These are phyloP conservation scores for Masticophis lateralis DNA, from an alignment of 2,797 vertebrate genomes.

Conservation along the genomic window DNA sequence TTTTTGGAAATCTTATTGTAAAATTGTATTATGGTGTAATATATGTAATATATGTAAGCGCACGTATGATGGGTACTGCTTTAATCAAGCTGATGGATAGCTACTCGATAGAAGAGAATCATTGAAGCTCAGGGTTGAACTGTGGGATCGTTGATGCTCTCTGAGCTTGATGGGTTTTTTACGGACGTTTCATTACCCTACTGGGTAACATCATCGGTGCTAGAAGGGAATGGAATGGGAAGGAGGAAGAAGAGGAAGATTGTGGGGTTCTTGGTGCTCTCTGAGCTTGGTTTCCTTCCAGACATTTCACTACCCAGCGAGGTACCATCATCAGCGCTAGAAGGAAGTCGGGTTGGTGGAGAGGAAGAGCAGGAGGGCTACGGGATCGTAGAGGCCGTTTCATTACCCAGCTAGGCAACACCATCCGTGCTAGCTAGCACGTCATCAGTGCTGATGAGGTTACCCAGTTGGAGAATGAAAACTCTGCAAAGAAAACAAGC, in stretches of 20 bases:
- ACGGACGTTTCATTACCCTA: too few relatives aligned
- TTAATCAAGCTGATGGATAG: neutral
- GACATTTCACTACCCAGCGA: neutral
- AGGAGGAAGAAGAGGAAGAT: too few relatives aligned
- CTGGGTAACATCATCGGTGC: too few relatives aligned
- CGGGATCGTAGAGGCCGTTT: too few relatives aligned
- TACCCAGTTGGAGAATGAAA: neutral
- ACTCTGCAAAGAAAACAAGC: neutral
- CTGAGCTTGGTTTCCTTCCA: too few relatives aligned
- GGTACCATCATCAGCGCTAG: neutral
- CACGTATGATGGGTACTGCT: neutral
- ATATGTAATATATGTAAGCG: neutral
- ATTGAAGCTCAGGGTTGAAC: neutral
- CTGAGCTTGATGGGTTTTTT: too few relatives aligned
- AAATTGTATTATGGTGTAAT: neutral
- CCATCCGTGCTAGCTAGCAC: neutral
- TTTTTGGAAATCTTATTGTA: neutral
- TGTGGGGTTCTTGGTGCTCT: too few relatives aligned
- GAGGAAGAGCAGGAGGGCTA: too few relatives aligned
- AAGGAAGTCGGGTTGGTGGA: neutral
- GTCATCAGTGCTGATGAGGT: neutral
- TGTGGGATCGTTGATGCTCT: neutral
- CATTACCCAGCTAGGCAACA: too few relatives aligned
- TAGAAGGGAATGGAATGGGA: too few relatives aligned
- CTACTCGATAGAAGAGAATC: neutral